Evolutionary conservation across 2,113 vertebrate species (phyloP), one percentile per base, ranked within the genome.

Genomic region (Chloebia gouldiae): DNA sequence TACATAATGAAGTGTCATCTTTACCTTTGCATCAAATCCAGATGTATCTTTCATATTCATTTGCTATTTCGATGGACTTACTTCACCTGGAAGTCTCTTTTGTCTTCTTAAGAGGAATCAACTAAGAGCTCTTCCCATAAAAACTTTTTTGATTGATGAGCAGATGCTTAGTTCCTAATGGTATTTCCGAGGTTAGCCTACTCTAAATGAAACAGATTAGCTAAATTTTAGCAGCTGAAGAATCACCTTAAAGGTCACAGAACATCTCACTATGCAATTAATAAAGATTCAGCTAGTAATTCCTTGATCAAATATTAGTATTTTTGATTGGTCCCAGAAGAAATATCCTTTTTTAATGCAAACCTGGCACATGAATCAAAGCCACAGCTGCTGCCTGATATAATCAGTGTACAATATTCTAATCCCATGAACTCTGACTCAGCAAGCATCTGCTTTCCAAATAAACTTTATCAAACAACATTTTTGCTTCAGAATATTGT

Each of bases 281-380:
- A 95, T 70, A 94, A 95, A 96, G 92, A 86, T 87, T 95, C 90
- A 95, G 78, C 59, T 88, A 92, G 87, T 91, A 91, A 82, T 88
- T 96, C 95, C 87, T 94, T 92, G 92, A 95, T 94, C 69, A 87
- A 97, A 97, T 95, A 95, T 94, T 97, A 93, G 73, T 94, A 86
- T 83, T 97, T 97, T 96, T 94, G 53, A 97, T 97, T 97, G 91
- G 86, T 90, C 93, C 73, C 91, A 95, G 85, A 94, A 96, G 96
- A 96, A 95, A 81, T 89, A 89, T 54, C 45, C 70, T 80, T 95
- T 96, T 64, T 93, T 90, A 91, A 66, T 91, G n/a, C 77, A 97
- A 93, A 86, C 82, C 87, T 96, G 94, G 96, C 95, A 93, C 92
- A 91, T 12, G 75, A 86, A 89, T 80, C 75, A 93, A 78, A 97